Evolutionary conservation across 2,113 vertebrate genomes (phyloP).

Genomic region (Thunnus maccoyii): DNA sequence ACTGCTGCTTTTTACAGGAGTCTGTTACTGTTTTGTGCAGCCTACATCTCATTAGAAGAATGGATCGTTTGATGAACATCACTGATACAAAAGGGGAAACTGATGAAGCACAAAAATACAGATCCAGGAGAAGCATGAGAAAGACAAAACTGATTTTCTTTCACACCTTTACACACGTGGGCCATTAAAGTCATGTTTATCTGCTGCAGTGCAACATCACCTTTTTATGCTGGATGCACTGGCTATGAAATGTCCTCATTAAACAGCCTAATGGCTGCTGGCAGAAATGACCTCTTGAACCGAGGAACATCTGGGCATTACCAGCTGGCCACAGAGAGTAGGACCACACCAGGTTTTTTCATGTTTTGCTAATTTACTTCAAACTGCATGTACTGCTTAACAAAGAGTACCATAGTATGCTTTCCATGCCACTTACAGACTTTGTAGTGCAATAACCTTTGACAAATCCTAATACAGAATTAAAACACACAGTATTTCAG

Average conservation of each 20-base stretch:
- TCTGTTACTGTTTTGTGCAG: conserved; percentile 25
- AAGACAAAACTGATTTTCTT: neutral
- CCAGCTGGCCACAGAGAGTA: conserved; percentile 50
- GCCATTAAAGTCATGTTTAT: conserved; percentile 40
- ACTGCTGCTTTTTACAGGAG: neutral
- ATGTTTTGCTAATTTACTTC: conserved; percentile 28
- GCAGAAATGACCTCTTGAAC: conserved; percentile 64
- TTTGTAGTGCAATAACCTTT: neutral
- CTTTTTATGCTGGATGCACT: conserved; percentile 54
- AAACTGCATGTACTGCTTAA: conserved; percentile 18
- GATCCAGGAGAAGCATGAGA: neutral
- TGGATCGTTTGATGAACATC: conserved; percentile 37
- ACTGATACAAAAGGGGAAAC: conserved; percentile 23
- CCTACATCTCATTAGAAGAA: conserved; percentile 18
- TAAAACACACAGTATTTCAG: too few relatives aligned
- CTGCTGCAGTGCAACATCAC: conserved; percentile 50
- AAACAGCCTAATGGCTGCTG: conserved; percentile 64
- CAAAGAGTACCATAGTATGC: neutral
- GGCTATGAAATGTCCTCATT: conserved; percentile 70
- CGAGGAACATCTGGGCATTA: conserved; percentile 69
- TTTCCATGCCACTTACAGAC: neutral
- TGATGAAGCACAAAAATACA: neutral
- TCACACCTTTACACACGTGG: conserved; percentile 4
- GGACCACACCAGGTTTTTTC: conserved; percentile 18
- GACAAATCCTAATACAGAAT: neutral